phyloP scores from a whole-genome alignment of 2,888 invertebrate genomes.

The Aricia artaxerxes region DNA sequence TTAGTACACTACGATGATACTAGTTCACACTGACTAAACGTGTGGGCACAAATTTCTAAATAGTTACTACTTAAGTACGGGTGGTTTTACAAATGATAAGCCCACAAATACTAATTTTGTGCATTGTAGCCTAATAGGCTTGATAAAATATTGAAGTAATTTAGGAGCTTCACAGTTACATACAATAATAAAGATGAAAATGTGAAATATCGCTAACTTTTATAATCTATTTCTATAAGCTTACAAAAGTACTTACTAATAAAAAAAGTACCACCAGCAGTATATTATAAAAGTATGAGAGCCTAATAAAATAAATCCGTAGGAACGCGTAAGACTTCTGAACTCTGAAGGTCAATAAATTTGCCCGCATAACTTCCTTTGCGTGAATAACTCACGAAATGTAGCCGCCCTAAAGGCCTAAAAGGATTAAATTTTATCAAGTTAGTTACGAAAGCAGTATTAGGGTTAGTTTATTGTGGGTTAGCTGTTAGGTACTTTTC shows the following conservation, averaged over 20 bases:
- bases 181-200: too few relatives aligned
- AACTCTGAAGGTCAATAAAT: slow-evolving; percentile 14
- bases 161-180: too few relatives aligned
- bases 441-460: slow-evolving; percentile 10
- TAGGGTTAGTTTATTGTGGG: slow-evolving; percentile 1
- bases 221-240: too few relatives aligned
- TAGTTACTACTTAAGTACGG: too few relatives aligned
- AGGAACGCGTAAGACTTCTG: background rate
- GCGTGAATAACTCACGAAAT: slow-evolving; percentile 19
- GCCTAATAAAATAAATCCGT: slow-evolving; percentile 5
- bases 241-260: background rate
- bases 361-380: slow-evolving; percentile 12
- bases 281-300: background rate
- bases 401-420: background rate
- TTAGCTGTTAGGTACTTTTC: slow-evolving; percentile 8
- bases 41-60: too few relatives aligned
- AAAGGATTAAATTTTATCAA: slow-evolving; percentile 12
- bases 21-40: too few relatives aligned
- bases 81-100: too few relatives aligned
- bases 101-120: too few relatives aligned
- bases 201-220: too few relatives aligned
- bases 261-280: background rate
- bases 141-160: too few relatives aligned
- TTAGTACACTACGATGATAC: too few relatives aligned
- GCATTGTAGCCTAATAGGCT: too few relatives aligned